A percentile compares a stretch with the other conserved stretches of the same genome.
Conservation (phyloP, 2,797 vertebrate genomes). For the Lepilemur septentrionalis region DNA sequence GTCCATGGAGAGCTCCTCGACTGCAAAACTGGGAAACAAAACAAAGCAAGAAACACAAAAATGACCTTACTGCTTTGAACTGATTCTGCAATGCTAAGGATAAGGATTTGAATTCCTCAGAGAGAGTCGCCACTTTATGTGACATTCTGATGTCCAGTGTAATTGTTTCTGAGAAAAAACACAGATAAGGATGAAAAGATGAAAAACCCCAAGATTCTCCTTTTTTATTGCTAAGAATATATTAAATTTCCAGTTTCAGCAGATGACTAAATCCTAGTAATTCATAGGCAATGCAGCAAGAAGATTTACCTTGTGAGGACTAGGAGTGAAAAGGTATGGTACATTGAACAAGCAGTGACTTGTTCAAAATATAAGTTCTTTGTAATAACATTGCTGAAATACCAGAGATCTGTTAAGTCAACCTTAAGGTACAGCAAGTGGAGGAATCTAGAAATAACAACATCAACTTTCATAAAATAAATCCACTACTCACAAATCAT, state of each 20-base stretch:
- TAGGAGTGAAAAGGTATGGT: slow-evolving; percentile 45
- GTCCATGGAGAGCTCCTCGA: neutral
- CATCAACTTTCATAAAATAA: slow-evolving; percentile 19
- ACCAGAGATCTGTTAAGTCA: slow-evolving; percentile 56
- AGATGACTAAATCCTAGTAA: slow-evolving; percentile 52
- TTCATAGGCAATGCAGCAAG: slow-evolving; percentile 29
- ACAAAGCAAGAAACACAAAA: neutral
- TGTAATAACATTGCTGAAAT: slow-evolving; percentile 63
- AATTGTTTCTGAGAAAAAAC: neutral
- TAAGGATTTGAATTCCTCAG: neutral
- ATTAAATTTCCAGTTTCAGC: slow-evolving; percentile 41
- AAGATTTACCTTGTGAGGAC: slow-evolving; percentile 44
- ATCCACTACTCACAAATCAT: neutral
- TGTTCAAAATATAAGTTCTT: slow-evolving; percentile 59
- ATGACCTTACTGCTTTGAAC: neutral
- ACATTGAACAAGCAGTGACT: slow-evolving; percentile 64
- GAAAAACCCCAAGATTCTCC: neutral
- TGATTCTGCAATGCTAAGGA: neutral
- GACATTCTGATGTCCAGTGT: neutral
- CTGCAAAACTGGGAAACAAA: neutral
- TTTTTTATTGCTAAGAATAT: slow-evolving; percentile 32
- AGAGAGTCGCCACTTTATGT: neutral
- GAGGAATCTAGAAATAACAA: slow-evolving; percentile 25
- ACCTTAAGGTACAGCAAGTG: slow-evolving; percentile 35
- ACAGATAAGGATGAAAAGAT: neutral